A percentile compares a stretch with the other conserved stretches of the same genome.
Evolutionary conservation across 2,113 vertebrate genomes (phyloP).

Genomic region (Malurus melanocephalus): DNA sequence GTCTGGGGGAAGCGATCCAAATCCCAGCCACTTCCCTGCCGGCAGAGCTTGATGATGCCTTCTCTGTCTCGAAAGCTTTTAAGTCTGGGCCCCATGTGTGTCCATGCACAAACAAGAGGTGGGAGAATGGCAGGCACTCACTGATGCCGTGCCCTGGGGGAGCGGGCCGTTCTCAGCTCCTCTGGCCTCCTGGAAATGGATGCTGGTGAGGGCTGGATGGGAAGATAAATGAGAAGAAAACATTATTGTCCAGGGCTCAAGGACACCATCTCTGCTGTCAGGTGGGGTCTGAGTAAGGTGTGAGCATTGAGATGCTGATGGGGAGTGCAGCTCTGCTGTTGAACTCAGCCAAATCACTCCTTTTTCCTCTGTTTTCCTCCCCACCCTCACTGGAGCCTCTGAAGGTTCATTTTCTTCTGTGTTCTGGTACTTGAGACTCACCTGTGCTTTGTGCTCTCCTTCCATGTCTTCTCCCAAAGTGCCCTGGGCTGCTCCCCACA

Average conservation of each 20-base stretch:
- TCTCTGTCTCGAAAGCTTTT: constrained; percentile 47
- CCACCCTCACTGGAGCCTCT: not conserved
- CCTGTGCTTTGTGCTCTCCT: not conserved
- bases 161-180: not conserved
- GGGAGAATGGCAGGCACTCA: not conserved
- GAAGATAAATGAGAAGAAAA: not conserved
- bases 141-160: not conserved
- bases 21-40: constrained; percentile 35
- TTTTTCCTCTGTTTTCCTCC: not conserved
- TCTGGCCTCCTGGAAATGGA: not conserved
- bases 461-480: not conserved
- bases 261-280: not conserved
- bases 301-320: not conserved
- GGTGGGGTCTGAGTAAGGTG: not conserved
- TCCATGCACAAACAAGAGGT: constrained; percentile 22
- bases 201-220: not conserved
- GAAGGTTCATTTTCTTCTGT: not conserved
- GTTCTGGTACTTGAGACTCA: not conserved
- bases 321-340: not conserved
- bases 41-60: not conserved
- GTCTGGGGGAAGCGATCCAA: constrained; percentile 31
- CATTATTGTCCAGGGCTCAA: not conserved
- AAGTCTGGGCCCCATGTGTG: constrained; percentile 13
- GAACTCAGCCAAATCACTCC: no score
- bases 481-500: rapidly evolving